These are phyloP conservation scores for Xiphorhynchus elegans DNA, from an alignment of 2,113 vertebrate species.

Conservation along the genomic window DNA sequence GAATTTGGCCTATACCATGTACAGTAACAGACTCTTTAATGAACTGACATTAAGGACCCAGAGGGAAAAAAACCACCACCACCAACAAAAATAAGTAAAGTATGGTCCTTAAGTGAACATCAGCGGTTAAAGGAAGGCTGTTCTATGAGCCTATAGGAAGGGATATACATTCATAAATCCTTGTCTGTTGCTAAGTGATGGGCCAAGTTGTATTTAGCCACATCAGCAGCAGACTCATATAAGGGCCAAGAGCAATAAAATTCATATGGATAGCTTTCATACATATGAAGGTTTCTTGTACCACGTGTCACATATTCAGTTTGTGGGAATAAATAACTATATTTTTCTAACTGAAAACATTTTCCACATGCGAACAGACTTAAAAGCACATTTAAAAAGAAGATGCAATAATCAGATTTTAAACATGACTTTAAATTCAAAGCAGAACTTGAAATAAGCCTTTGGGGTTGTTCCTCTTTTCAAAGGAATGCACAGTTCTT, in stretches of 20 bases:
- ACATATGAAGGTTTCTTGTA: constrained; percentile 4
- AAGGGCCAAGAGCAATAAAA: constrained; percentile 31
- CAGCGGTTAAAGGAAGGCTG: neutral
- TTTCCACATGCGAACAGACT: constrained; percentile 45
- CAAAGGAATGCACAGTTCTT: constrained; percentile 63
- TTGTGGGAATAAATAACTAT: constrained; percentile 21
- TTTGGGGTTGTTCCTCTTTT: constrained; percentile 58
- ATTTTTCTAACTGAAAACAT: constrained; percentile 49
- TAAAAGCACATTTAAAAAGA: constrained; percentile 45
- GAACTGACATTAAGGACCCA: neutral
- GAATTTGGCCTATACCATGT: neutral
- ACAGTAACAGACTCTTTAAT: neutral
- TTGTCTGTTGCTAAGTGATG: neutral
- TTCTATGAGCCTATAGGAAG: neutral
- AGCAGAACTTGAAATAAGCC: constrained; percentile 67
- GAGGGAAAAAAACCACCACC: neutral
- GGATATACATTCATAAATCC: neutral
- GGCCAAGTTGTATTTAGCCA: neutral
- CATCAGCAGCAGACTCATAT: constrained; percentile 18
- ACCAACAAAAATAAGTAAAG: neutral
- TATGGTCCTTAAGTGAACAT: neutral
- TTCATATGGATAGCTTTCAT: constrained; percentile 27
- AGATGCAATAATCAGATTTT: constrained; percentile 62
- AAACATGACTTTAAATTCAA: constrained; percentile 73
- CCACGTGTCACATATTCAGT: constrained; percentile 39